Conservation (phyloP, 2,113 vertebrate genomes). For the Sylvilagus bachmani region DNA sequence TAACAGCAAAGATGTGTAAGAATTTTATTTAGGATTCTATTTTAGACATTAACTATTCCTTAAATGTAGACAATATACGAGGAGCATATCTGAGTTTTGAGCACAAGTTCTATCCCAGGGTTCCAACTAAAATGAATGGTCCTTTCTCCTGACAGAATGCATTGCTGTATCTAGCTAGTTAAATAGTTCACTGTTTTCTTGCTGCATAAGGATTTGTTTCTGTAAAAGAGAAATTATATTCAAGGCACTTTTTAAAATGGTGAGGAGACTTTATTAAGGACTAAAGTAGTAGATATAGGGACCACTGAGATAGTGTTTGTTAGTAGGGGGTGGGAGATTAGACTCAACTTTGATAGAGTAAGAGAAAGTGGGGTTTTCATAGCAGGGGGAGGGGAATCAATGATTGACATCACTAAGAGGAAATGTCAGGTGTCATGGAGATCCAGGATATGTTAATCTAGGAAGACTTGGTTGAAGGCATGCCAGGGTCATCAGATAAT, state of each 20-base stretch:
- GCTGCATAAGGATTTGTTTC: neutral
- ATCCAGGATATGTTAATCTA: neutral
- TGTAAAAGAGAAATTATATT: neutral
- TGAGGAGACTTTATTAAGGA: neutral
- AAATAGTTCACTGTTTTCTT: neutral
- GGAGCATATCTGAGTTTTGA: neutral
- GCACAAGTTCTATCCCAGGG: accelerated
- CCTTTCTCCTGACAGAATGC: neutral
- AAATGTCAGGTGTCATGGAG: neutral
- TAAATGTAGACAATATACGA: neutral
- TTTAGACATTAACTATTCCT: neutral
- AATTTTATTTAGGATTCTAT: neutral
- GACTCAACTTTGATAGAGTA: neutral
- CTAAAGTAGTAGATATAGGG: too few relatives aligned
- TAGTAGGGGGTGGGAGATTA: neutral
- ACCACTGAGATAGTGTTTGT: neutral
- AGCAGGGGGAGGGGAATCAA: neutral
- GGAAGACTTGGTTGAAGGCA: neutral
- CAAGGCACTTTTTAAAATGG: neutral
- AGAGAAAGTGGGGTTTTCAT: neutral
- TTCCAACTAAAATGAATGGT: neutral
- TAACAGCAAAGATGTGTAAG: neutral
- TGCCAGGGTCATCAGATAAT: neutral
- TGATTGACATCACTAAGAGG: neutral
- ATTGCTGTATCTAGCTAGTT: accelerated